These are phyloP conservation scores for Steinernema scapterisci DNA, from an alignment of 2,888 invertebrate species.

Conservation along the genomic window DNA sequence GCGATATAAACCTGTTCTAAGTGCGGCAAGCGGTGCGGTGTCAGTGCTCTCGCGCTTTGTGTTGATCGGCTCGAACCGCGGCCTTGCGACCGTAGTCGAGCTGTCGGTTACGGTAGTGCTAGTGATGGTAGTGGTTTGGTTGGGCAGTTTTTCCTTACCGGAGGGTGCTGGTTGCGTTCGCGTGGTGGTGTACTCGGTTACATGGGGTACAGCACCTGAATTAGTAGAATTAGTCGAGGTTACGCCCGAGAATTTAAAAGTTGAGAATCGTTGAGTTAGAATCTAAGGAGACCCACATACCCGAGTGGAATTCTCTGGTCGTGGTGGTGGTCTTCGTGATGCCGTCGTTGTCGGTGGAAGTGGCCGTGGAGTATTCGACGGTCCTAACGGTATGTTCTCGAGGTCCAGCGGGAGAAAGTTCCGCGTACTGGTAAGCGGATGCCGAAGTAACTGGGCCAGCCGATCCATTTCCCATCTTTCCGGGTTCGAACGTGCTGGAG, in stretches of 20 bases:
- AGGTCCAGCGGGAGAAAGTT: background rate
- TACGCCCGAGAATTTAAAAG: background rate
- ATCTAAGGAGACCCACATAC: background rate
- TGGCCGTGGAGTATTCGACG: constrained; percentile 19
- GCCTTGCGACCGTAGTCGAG: constrained; percentile 8
- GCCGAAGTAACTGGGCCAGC: background rate
- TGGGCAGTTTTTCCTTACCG: background rate
- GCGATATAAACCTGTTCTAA: background rate
- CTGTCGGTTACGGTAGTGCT: constrained; percentile 32
- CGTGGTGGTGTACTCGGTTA: constrained; percentile 32
- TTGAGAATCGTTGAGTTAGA: background rate
- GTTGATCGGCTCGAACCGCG: constrained; percentile 29
- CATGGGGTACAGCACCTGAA: constrained; percentile 8
- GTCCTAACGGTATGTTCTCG: constrained; percentile 7
- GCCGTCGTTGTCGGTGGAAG: background rate
- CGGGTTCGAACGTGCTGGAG: constrained; percentile 21
- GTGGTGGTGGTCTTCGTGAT: constrained; percentile 30
- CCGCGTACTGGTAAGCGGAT: background rate
- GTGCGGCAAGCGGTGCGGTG: constrained; percentile 11
- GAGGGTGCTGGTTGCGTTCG: background rate
- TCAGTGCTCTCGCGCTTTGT: constrained; percentile 17
- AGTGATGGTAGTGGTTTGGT: constrained; percentile 22
- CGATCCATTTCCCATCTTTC: constrained; percentile 19
- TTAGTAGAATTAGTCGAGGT: background rate
- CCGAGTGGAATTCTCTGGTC: constrained; percentile 15